phyloP scores from a whole-genome alignment of 2,797 vertebrate species.

The Spondyliosoma cantharus region DNA sequence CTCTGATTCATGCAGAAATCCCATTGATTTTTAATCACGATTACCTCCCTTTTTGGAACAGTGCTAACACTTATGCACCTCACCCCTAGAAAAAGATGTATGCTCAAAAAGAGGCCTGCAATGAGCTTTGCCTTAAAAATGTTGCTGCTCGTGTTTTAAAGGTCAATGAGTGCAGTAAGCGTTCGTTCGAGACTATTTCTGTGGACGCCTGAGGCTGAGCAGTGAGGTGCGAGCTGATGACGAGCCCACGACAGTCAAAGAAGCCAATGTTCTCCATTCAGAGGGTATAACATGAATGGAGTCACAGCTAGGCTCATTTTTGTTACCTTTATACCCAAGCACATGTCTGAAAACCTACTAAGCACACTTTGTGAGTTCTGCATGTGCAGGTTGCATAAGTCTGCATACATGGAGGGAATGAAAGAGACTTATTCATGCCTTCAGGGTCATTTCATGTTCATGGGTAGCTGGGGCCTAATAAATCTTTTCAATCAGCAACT shows the following conservation, averaged over 20 bases:
- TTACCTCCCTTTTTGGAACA: conserved; percentile 29
- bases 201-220: conserved; percentile 34
- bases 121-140: background rate
- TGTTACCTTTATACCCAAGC: conserved; percentile 50
- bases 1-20: conserved; percentile 49
- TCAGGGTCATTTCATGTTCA: conserved; percentile 60
- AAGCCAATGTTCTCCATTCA: conserved; percentile 61
- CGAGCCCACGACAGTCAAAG: conserved; percentile 55
- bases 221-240: conserved; percentile 44
- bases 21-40: conserved; percentile 53
- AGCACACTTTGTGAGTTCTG: conserved; percentile 58
- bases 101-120: conserved; percentile 9
- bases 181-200: conserved; percentile 43
- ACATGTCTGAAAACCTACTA: conserved; percentile 64
- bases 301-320: conserved; percentile 36
- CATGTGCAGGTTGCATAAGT: conserved; percentile 54
- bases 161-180: conserved; percentile 49
- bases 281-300: conserved; percentile 48
- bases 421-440: conserved; percentile 76
- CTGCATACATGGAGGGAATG: conserved; percentile 58
- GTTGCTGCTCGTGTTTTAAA: conserved; percentile 34
- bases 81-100: background rate
- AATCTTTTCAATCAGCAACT: conserved; percentile 57
- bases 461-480: conserved; percentile 58
- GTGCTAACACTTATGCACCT: conserved; percentile 2